phyloP scores from a whole-genome alignment of 2,888 invertebrate genomes.

The Poecilus cupreus region DNA sequence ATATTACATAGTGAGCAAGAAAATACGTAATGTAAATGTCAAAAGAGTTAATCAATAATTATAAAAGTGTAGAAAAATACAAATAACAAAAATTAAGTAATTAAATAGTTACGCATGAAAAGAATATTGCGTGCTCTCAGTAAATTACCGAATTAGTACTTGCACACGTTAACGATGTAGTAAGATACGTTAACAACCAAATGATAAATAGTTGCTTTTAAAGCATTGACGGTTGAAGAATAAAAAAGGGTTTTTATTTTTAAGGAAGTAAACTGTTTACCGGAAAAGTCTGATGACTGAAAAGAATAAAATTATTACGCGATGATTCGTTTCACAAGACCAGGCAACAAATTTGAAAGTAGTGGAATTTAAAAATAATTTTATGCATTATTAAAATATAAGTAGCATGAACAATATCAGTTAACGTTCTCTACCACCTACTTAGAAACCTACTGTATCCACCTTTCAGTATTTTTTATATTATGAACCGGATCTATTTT shows the following conservation, averaged over 20 bases:
- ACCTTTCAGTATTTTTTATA: neutral
- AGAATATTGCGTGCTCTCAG: neutral
- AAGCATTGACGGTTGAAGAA: neutral
- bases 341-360: neutral
- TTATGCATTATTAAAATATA: neutral
- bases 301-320: slow-evolving; percentile 27
- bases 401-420: neutral
- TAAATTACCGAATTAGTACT: neutral
- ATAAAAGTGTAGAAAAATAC: neutral
- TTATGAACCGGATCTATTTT: slow-evolving; percentile 1
- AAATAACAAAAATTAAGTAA: slow-evolving; percentile 4
- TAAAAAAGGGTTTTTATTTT: slow-evolving; percentile 1
- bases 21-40: neutral
- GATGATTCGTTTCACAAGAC: neutral
- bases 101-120: slow-evolving; percentile 6
- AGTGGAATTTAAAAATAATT: neutral
- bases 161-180: neutral
- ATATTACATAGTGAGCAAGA: no score
- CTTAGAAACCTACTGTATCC: neutral
- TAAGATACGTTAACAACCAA: neutral
- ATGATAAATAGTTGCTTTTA: neutral
- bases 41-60: neutral
- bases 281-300: neutral
- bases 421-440: neutral
- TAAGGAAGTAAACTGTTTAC: slow-evolving; percentile 20